phyloP scores from a whole-genome alignment of 2,888 invertebrate species.

The Palloptera scutellata region DNA sequence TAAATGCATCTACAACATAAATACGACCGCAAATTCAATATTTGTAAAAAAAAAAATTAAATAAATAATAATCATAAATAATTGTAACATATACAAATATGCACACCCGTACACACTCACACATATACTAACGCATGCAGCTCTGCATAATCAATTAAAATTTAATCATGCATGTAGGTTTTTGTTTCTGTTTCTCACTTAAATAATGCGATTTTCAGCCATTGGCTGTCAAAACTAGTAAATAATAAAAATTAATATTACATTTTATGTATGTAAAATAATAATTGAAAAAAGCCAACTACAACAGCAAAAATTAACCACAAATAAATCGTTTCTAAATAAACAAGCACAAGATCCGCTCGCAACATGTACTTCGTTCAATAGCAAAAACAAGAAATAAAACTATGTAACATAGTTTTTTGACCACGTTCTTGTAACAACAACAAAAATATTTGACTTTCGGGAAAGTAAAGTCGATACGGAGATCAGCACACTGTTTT shows the following conservation, averaged over 20 bases:
- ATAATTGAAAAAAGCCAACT: conserved; percentile 5
- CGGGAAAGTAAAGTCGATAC: too few species aligned
- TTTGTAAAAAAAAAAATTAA: too few species aligned
- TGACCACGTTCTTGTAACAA: too few species aligned
- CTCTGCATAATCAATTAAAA: conserved; percentile 24
- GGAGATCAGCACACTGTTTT: too few species aligned
- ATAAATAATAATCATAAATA: too few species aligned
- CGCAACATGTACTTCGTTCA: too few species aligned
- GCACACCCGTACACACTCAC: too few species aligned
- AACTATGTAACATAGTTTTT: too few species aligned
- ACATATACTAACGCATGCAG: neutral
- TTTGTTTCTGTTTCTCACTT: neutral
- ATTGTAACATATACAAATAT: too few species aligned
- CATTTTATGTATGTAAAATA: neutral
- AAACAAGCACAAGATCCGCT: neutral
- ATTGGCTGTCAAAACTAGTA: conserved; percentile 4
- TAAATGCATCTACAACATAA: too few species aligned
- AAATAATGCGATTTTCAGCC: neutral
- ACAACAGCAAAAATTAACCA: conserved; percentile 21
- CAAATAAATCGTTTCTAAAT: conserved; percentile 29
- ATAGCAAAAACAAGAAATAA: too few species aligned
- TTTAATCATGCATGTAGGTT: conserved; percentile 12
- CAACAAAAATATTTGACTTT: too few species aligned
- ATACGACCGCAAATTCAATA: conserved; percentile 9
- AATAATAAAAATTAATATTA: conserved; percentile 6